Evolutionary conservation across 2,797 vertebrate genomes (phyloP), one percentile per base, ranked within the genome.

Genomic region (Pangasius djambal): DNA sequence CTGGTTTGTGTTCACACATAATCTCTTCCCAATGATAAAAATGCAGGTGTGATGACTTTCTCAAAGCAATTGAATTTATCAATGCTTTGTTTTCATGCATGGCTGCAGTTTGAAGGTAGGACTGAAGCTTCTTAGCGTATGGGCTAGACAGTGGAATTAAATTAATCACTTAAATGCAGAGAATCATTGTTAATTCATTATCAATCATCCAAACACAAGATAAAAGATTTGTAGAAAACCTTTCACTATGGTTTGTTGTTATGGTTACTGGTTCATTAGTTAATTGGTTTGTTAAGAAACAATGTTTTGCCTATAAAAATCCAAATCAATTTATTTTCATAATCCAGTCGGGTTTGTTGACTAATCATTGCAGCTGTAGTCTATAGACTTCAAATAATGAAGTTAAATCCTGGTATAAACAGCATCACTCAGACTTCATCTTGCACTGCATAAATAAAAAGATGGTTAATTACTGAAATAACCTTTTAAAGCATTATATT

Each of bases 401-500:
- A 37, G 37, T 82, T 61, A n/a, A 48, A 31, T 50, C 25, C 7
- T 84, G 16, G 0, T n/a, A 70, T 55, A 44, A 55, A 69, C 22
- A 65, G 12, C 63, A 37, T 59, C 37, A 44, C 25, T 72, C 16
- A 83, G 81, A 25, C 12, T 20, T 18, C 8, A n/a, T 85, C 20
- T 85, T 85, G 48, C n/a, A 52, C 48, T 28, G 12, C 5, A 55
- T 70, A 52, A 55, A 55, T 37, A 85, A 7, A 70, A 70, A 70
- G 48, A 67, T 78, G 10, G 57, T 78, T 65, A 59, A 50, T 77
- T 78, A 78, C 9, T 67, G 10, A 87, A 81, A 69, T 70, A 87
- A 81, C 86, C 61, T 87, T 87, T 84, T 37, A 81, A 81, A 87
- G 34, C 77, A 69, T 57, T 59, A 50, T 63, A 40, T 70, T 67